Base-by-base conservation (phyloP, 2,113 vertebrate genomes). In the Mastomys coucha region DNA sequence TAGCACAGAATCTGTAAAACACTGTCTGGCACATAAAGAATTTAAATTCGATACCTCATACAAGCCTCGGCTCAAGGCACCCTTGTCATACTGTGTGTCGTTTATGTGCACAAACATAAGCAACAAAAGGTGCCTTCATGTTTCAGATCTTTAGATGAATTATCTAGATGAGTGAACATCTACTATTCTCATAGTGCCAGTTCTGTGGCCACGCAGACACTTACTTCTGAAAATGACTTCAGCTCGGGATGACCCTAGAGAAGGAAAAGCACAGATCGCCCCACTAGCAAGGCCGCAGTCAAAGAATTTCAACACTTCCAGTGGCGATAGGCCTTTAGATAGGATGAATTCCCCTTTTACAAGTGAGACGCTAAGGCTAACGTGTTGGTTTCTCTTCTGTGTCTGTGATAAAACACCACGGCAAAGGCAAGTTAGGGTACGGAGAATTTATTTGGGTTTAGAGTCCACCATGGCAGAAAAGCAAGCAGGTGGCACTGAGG, bases 341-440 rank as follows among this genome's bases (percentile, higher is more conserved):
- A 96, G 26, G 91, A 89, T 72, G 10, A 96, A 92, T 92, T 94
- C 45, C 69, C 67, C 89, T 94, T 92, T 72, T 82, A 88, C 9
- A 89, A 51, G 13, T 2, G 5, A 36, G 78, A 45, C 45, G 24
- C 26, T 51, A 51, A 87, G 42, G 45, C 45, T 87, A 14, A 9
- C 8, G 28, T 20, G 7, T 19, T 31, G 16, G 13, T 31, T 42
- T 4, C 13, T 84, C 42, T 45, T 31, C 81, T 42, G 7, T 28
- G 17, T 5, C 53, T 39, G 12, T 20, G 36, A 26, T 60, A 63
- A 45, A 63, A 63, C n/a, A 60, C 36, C 56, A 42, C 19, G 58
- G 31, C 81, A 63, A 42, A 84, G 24, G 81, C n/a, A 17, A 31
- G 14, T 16, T 31, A 63, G 17, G 13, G 24, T 5, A 84, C n/a